Percentiles rank a stretch among this genome's conserved stretches.
phyloP scores from a whole-genome alignment of 2,113 vertebrate genomes.

The Ibidorhyncha struthersii region DNA sequence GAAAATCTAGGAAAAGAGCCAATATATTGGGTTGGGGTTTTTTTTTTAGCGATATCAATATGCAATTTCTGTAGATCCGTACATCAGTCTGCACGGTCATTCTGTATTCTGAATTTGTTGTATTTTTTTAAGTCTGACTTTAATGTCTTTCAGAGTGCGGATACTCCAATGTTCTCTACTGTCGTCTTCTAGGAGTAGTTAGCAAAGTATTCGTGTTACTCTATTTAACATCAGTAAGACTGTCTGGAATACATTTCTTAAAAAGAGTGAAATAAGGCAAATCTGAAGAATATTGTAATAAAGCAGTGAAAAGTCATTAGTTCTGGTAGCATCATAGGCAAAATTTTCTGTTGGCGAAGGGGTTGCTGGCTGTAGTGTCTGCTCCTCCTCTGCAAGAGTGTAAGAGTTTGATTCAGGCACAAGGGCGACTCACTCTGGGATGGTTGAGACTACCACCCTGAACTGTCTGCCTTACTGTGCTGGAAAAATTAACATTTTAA shows the following conservation, averaged over 20 bases:
- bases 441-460: not conserved
- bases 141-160: not conserved
- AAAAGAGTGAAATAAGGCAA: not conserved
- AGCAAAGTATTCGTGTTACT: not conserved
- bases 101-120: not conserved
- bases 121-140: not conserved
- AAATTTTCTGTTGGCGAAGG: not conserved
- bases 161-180: not conserved
- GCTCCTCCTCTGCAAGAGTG: not conserved
- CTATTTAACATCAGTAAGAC: not conserved
- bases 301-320: not conserved
- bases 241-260: not conserved
- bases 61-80: not conserved
- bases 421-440: not conserved
- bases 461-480: not conserved
- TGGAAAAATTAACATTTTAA: not conserved
- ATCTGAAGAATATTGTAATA: no score
- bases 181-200: not conserved
- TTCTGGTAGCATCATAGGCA: not conserved
- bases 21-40: not conserved
- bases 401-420: not conserved
- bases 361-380: not conserved
- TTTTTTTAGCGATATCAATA: not conserved
- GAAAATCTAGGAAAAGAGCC: not conserved
- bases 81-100: fast-evolving